phyloP scores from a whole-genome alignment of 2,113 vertebrate species.

The Pogonocichla stellata region DNA sequence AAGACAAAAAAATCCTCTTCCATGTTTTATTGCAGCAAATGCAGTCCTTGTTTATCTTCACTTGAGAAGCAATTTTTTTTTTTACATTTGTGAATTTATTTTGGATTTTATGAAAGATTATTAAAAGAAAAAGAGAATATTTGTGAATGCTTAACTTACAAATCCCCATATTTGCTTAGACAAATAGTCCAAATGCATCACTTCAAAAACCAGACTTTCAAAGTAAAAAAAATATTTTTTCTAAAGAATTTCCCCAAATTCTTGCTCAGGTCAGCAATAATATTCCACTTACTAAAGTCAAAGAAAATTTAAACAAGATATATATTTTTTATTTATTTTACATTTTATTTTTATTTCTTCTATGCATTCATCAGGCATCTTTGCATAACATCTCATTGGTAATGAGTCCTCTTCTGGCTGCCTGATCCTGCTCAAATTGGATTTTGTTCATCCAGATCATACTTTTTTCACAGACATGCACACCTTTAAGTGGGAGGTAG shows the following conservation, averaged over 20 bases:
- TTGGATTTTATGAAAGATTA: background rate
- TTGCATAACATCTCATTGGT: background rate
- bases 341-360: background rate
- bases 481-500: background rate
- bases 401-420: background rate
- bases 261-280: background rate
- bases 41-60: background rate
- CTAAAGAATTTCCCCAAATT: background rate
- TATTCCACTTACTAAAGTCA: background rate
- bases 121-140: background rate
- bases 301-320: background rate
- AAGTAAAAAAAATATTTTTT: accelerated
- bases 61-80: background rate
- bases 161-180: background rate
- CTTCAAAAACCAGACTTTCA: background rate
- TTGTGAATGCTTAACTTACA: background rate
- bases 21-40: background rate
- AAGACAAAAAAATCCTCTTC: background rate
- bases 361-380: background rate
- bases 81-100: background rate
- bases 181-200: background rate
- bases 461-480: background rate
- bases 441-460: background rate
- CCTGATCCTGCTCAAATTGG: background rate
- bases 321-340: background rate